A percentile compares a stretch with the other conserved stretches of the same genome.
Conservation (phyloP, 2,888 invertebrate genomes). For the Marronus borbonicus region DNA sequence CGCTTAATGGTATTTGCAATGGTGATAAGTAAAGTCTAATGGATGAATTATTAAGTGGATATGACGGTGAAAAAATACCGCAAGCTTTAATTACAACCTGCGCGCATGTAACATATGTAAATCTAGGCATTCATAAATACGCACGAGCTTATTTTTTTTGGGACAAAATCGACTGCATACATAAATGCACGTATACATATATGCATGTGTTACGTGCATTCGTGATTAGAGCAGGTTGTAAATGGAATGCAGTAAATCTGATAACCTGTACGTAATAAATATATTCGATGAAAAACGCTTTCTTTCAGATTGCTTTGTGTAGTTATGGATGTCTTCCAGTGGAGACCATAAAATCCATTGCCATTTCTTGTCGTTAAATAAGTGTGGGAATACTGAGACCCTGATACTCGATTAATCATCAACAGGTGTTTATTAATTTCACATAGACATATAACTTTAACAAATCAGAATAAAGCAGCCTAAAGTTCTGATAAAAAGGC, state of each 20-base stretch:
- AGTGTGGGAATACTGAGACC: background rate
- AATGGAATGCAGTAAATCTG: constrained; percentile 30
- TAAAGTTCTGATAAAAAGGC: too few relatives aligned
- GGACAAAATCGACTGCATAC: constrained; percentile 21
- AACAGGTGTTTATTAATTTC: too few relatives aligned
- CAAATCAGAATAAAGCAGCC: too few relatives aligned
- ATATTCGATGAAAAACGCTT: background rate
- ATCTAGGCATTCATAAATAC: constrained; percentile 36
- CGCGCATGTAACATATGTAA: constrained; percentile 31
- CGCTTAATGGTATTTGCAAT: constrained; percentile 29
- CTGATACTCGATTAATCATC: too few relatives aligned
- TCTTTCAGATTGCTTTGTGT: background rate
- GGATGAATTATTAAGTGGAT: constrained; percentile 32
- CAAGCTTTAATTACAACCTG: constrained; percentile 24
- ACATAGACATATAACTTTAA: too few relatives aligned
- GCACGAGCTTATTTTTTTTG: constrained; percentile 35
- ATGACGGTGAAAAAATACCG: background rate
- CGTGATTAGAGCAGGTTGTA: constrained; percentile 42
- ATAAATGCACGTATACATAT: constrained; percentile 11
- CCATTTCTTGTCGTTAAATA: background rate
- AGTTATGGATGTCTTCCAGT: background rate
- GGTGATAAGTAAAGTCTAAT: constrained; percentile 31
- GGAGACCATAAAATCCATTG: background rate
- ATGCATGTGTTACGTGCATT: constrained; percentile 33
- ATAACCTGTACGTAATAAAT: constrained; percentile 12